Percentiles rank a stretch among this genome's conserved stretches.
Evolutionary conservation across 1,140 invertebrate genomes (phyloP).

Genomic region (Melipona quadrifasciata): DNA sequence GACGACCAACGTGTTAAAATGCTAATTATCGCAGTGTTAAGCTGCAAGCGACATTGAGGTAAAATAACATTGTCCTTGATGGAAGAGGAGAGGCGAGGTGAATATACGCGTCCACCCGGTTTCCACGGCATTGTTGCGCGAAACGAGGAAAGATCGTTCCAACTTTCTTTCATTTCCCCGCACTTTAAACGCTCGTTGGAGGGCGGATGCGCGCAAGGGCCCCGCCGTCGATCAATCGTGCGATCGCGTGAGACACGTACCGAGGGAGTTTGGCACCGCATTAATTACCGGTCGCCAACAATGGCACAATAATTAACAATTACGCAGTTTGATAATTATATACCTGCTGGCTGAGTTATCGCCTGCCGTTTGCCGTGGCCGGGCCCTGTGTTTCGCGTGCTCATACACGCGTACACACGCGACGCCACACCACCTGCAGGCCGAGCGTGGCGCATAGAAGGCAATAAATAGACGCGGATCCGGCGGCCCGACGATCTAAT

Average conservation of each 20-base stretch:
- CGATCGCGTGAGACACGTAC: slow-evolving; percentile 63
- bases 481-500: slow-evolving; percentile 32
- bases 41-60: not conserved
- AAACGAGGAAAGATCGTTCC: not conserved
- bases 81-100: too few species aligned
- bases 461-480: slow-evolving; percentile 45
- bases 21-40: not conserved
- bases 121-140: not conserved
- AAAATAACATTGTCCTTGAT: not conserved
- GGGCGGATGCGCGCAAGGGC: slow-evolving; percentile 21
- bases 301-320: slow-evolving; percentile 80
- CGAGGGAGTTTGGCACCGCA: slow-evolving; percentile 60
- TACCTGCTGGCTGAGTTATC: slow-evolving; percentile 72
- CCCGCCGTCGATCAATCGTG: slow-evolving; percentile 54
- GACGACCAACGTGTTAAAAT: not conserved
- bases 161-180: not conserved
- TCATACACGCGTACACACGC: slow-evolving; percentile 8
- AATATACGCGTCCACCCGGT: not conserved
- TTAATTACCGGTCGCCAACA: slow-evolving; percentile 73
- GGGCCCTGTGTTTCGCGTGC: slow-evolving; percentile 21
- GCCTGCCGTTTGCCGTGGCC: slow-evolving; percentile 40
- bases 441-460: slow-evolving; percentile 27
- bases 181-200: slow-evolving; percentile 3
- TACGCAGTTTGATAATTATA: slow-evolving; percentile 77
- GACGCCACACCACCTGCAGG: slow-evolving; percentile 15